phyloP scores from a whole-genome alignment of 2,888 invertebrate genomes.

The Ormyrus pomaceus region DNA sequence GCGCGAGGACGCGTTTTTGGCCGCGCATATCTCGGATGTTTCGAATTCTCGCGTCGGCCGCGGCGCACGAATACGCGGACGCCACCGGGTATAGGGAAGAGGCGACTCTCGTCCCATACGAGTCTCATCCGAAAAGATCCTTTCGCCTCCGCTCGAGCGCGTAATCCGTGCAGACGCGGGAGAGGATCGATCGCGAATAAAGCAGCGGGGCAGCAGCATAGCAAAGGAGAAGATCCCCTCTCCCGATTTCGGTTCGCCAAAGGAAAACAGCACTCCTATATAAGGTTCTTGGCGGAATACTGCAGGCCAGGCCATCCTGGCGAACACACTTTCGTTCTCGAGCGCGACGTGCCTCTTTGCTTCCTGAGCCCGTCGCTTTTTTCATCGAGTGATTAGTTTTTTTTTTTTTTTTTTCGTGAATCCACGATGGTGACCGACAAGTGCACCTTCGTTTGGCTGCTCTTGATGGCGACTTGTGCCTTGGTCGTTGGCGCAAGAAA shows the following conservation, averaged over 20 bases:
- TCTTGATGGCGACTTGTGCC: slow-evolving; percentile 36
- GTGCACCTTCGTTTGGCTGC: slow-evolving; percentile 29
- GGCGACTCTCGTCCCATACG: not conserved
- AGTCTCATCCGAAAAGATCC: slow-evolving; percentile 9
- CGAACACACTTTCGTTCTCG: slow-evolving; percentile 24
- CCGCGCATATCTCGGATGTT: too few species aligned
- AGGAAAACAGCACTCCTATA: slow-evolving; percentile 54
- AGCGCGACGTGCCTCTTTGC: not conserved
- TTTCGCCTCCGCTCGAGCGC: slow-evolving; percentile 28
- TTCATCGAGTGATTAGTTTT: too few species aligned
- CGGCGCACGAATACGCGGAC: too few species aligned
- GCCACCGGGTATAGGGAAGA: not conserved
- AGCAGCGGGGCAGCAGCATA: slow-evolving; percentile 12
- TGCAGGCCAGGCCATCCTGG: slow-evolving; percentile 36
- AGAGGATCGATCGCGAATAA: slow-evolving; percentile 31
- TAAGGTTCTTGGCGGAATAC: slow-evolving; percentile 46
- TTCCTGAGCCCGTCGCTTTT: too few species aligned
- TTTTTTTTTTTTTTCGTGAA: not conserved
- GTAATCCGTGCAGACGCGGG: slow-evolving; percentile 3
- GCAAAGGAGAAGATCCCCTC: slow-evolving; percentile 45
- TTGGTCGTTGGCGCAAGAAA: slow-evolving; percentile 27
- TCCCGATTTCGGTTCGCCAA: slow-evolving; percentile 43
- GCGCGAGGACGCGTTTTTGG: too few species aligned
- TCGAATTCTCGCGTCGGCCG: too few species aligned
- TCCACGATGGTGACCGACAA: slow-evolving; percentile 13